Conservation (phyloP, 23 tunicate species). For the Ascidia mentula region DNA sequence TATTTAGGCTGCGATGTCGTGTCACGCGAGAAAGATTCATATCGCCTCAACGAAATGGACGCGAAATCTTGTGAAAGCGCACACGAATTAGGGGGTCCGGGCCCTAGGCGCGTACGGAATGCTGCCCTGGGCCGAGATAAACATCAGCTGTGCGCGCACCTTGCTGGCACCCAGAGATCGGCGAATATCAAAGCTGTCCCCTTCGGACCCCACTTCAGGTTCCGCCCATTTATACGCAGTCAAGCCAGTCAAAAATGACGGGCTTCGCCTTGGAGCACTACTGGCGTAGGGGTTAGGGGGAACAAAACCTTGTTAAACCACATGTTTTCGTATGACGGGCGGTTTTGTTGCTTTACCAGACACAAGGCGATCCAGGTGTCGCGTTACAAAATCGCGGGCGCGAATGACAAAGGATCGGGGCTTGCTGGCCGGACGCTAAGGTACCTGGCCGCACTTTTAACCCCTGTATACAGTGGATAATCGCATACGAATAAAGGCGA, state of each 20-base stretch:
- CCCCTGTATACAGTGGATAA: neutral
- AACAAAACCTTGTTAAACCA: neutral
- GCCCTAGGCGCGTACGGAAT: neutral
- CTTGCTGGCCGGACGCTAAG: neutral
- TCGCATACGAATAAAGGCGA: neutral
- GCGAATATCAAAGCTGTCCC: conserved; percentile 4
- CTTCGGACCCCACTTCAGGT: neutral
- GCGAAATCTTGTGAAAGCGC: neutral
- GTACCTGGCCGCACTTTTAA: neutral
- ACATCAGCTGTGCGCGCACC: conserved; percentile 10
- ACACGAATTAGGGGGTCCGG: neutral
- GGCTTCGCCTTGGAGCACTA: neutral
- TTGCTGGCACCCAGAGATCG: neutral
- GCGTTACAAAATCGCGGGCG: neutral
- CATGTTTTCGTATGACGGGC: neutral
- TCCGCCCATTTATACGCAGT: neutral
- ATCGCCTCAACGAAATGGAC: neutral
- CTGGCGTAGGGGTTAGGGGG: too few species aligned
- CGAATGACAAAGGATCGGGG: neutral
- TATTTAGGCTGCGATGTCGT: conserved; percentile 2
- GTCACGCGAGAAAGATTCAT: neutral
- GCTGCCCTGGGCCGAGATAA: neutral
- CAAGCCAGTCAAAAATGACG: neutral
- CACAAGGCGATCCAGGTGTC: neutral
- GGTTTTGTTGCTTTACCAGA: too few species aligned